A percentile compares a stretch with the other conserved stretches of the same genome.
phyloP scores from a whole-genome alignment of 2,888 invertebrate genomes.

The Synergus gifuensis region DNA sequence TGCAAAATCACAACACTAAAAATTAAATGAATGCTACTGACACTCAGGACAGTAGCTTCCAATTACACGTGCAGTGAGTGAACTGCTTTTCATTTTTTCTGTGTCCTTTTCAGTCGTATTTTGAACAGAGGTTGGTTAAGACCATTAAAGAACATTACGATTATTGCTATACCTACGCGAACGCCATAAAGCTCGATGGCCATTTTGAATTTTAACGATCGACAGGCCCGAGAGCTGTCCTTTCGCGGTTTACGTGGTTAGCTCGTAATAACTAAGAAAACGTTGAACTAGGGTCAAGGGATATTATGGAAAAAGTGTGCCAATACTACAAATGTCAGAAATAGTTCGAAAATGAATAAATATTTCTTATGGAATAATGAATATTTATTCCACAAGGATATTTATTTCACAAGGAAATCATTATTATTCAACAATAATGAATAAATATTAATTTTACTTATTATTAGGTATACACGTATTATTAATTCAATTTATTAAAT shows the following conservation, averaged over 20 bases:
- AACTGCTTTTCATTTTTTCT: conserved; percentile 20
- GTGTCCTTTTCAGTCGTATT: conserved; percentile 14
- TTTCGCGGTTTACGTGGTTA: conserved; percentile 39
- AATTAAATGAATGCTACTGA: conserved; percentile 20
- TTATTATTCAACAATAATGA: too few species aligned
- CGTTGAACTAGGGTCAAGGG: conserved; percentile 22
- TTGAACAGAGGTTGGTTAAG: not conserved
- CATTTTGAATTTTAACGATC: conserved; percentile 32
- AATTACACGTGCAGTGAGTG: not conserved
- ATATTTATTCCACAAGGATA: too few species aligned
- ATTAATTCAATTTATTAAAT: too few species aligned
- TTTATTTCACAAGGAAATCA: too few species aligned
- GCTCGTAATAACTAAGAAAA: conserved; percentile 14
- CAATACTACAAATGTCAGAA: not conserved
- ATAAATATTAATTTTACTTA: too few species aligned
- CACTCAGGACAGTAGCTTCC: not conserved
- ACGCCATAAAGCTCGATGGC: conserved; percentile 6
- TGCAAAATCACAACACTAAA: not conserved
- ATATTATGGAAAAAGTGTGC: not conserved
- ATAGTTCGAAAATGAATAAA: not conserved
- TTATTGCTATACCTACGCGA: conserved; percentile 31
- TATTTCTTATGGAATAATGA: too few species aligned
- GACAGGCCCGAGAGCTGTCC: conserved; percentile 9
- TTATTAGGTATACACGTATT: too few species aligned
- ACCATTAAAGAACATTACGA: conserved; percentile 35